Percentiles rank a stretch among this genome's conserved stretches.
Evolutionary conservation across 2,888 invertebrate species (phyloP).

Genomic region (Amphipoea lucens): DNA sequence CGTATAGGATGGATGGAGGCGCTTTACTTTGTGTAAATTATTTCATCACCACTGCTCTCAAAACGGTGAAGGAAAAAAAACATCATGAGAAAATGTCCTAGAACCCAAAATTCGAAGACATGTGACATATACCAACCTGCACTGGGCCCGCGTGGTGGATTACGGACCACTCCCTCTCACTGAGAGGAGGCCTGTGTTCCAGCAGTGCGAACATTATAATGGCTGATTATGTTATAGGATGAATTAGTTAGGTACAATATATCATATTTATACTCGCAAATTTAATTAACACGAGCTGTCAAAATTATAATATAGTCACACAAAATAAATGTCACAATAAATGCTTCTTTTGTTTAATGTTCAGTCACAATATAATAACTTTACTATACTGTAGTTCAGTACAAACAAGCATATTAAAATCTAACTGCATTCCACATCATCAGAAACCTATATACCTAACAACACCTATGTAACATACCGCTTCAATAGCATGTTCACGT

Average conservation of each 20-base stretch:
- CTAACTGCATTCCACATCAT: neutral
- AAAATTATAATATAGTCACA: neutral
- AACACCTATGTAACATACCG: neutral
- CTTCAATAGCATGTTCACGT: conserved; percentile 25
- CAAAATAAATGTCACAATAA: neutral
- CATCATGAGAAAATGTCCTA: no score
- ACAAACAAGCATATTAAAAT: neutral
- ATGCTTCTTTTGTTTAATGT: neutral
- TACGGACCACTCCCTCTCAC: no score
- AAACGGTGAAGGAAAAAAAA: no score
- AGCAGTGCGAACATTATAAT: no score
- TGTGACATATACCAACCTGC: no score
- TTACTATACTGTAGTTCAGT: neutral
- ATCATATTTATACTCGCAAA: neutral
- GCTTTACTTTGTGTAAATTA: no score
- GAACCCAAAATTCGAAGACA: no score
- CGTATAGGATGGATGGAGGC: neutral
- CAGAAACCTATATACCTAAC: neutral
- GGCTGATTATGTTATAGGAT: neutral
- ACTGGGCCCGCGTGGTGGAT: no score
- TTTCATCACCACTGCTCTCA: no score
- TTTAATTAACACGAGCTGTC: neutral
- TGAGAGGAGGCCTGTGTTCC: no score
- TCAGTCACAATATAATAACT: neutral
- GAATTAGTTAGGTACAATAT: neutral